Evolutionary conservation across 2,888 invertebrate species (phyloP).

Genomic region (Reticulitermes lucifugus): DNA sequence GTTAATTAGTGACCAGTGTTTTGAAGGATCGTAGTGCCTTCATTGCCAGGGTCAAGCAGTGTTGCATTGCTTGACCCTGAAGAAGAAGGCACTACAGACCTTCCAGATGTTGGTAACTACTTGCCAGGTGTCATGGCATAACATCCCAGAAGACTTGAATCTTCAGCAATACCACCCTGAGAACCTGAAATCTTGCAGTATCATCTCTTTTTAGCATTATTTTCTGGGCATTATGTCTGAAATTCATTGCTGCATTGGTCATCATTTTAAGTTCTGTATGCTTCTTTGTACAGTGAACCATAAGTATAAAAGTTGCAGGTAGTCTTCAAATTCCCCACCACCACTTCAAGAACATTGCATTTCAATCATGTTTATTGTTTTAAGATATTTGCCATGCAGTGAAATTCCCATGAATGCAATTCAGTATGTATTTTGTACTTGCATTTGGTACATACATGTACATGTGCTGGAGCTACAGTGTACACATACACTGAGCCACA

Average conservation of each 20-base stretch:
- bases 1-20: too few relatives aligned
- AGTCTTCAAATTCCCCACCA: background rate
- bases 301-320: background rate
- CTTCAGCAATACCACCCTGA: too few relatives aligned
- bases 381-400: background rate
- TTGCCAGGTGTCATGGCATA: too few relatives aligned
- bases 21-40: too few relatives aligned
- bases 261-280: background rate
- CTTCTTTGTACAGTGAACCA: slow-evolving; percentile 2
- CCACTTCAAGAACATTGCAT: background rate
- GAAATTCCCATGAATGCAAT: background rate
- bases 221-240: slow-evolving; percentile 36
- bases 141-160: too few relatives aligned
- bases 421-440: background rate
- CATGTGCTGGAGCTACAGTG: background rate
- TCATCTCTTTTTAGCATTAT: slow-evolving; percentile 26
- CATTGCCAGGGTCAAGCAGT: too few relatives aligned
- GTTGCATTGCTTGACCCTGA: too few relatives aligned
- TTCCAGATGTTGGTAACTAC: too few relatives aligned
- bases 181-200: too few relatives aligned
- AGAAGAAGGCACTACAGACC: too few relatives aligned
- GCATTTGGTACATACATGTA: background rate
- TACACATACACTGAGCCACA: background rate
- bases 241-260: slow-evolving; percentile 1
- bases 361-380: background rate